These are phyloP conservation scores for Julus scandinavius DNA, from an alignment of 2,888 invertebrate genomes.

Conservation along the genomic window DNA sequence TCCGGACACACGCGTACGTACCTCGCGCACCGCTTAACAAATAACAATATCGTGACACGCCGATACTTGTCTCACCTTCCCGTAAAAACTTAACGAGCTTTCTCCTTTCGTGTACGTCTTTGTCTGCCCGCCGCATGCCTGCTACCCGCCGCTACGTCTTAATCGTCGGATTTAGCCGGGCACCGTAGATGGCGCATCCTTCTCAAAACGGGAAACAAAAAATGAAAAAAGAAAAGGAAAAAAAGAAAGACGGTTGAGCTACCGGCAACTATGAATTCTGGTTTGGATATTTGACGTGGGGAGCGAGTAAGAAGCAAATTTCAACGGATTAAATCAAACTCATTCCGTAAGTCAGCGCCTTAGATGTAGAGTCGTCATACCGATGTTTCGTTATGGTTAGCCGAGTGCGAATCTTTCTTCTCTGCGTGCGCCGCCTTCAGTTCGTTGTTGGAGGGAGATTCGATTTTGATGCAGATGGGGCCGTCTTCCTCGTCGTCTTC, in stretches of 20 bases:
- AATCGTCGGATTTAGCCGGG: not conserved
- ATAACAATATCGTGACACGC: not conserved
- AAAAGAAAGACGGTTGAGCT: slow-evolving; percentile 7
- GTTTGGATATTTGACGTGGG: not conserved
- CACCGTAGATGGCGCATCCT: not conserved
- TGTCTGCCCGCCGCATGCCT: too few relatives aligned
- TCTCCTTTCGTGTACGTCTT: not conserved
- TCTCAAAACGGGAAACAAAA: not conserved
- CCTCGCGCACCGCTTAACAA: not conserved
- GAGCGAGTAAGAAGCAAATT: slow-evolving; percentile 17
- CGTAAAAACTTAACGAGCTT: not conserved
- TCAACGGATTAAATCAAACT: not conserved
- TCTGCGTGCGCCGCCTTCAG: not conserved
- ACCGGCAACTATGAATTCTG: slow-evolving; percentile 27
- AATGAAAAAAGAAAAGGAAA: not conserved
- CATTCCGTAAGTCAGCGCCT: not conserved
- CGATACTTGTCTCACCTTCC: not conserved
- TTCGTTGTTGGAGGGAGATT: slow-evolving; percentile 60
- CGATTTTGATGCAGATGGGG: slow-evolving; percentile 62
- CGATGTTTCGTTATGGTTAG: slow-evolving; percentile 59
- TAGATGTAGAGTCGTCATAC: slow-evolving; percentile 55
- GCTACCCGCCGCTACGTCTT: not conserved
- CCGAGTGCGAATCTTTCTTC: slow-evolving; percentile 56
- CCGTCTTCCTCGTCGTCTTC: slow-evolving; percentile 81
- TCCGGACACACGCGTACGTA: not conserved